Evolutionary conservation across 2,113 vertebrate species (phyloP), one percentile per base, ranked within the genome.

Genomic region (Garra rufa): DNA sequence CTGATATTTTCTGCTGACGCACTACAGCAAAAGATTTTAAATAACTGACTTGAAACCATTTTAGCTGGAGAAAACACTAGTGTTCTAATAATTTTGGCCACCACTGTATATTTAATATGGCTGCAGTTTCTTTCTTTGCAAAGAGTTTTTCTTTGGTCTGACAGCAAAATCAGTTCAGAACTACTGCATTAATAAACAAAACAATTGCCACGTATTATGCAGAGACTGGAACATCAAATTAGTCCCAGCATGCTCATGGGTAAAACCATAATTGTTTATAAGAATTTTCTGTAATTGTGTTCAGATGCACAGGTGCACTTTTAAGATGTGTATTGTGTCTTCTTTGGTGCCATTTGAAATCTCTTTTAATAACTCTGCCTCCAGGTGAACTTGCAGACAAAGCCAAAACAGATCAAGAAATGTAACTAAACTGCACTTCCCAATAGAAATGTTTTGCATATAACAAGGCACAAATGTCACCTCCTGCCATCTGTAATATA

Each of bases 401-500:
- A 50, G 55, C 82, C 46, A 67, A 21, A 69, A 69, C 30, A 84
- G 74, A 84, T 81, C 63, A 70, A 50, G 28, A 69, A 7, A 41
- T 43, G 15, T 57, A 34, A 26, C 61, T 38, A 21, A 44, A 48
- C 0, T 80, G 50, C 59, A 67, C 34, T 46, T 43, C 84, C 77
- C 24, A 46, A 63, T 70, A 74, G 67, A 81, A 63, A 61, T 73
- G 13, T 43, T 81, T 59, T 38, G 69, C 30, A 81, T 59, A 80
- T 63, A 44, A 85, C 41, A 85, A 69, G 43, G 52, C 41, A 44
- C 48, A 75, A 73, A 85, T 48, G 84, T 74, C 59, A 75, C n/a
- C 43, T 52, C 43, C 81, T 74, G 73, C 76, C 81, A 86, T 57
- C 81, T 86, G 74, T 83, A 70, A 79, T 77, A 86, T 65, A 50